Base-by-base conservation (phyloP, 2,888 invertebrate genomes). In the Lochmaea crataegi region DNA sequence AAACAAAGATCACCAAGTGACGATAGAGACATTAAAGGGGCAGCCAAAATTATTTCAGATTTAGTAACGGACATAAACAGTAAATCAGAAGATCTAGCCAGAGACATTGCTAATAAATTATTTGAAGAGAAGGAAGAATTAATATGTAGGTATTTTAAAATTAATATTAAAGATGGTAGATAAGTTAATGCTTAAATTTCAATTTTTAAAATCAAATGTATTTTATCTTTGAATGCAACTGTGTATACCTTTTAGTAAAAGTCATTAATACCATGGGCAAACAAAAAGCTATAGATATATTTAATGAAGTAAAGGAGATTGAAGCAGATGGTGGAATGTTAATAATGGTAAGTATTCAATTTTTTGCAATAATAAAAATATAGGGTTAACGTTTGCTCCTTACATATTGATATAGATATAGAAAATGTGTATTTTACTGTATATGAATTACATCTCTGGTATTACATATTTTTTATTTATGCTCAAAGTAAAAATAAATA, bases 251-350 rank as follows among this genome's bases (percentile, higher is more conserved):
- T 88, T 53, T 85, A 94, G 94, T 89, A 77, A 91, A 91, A 80
- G 91, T 94, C 78, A 91, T 96, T 22, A 88, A 91, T 81, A 89
- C 91, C 38, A 85, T 94, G 78, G 96, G 96, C 45, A 91, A 91
- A 78, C 90, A 91, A 77, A 91, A 93, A 83, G 92, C 94, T 7
- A 89, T 95, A 75, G 90, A 92, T 80, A 87, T 96, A 67, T 94
- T 93, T 82, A 90, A 92, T 81, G 92, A 94, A 87, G 95, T 95
- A n/a, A 93, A 93, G 84, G 90, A 91, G 80, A 90, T 95, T 69
- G 96, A 96, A 87, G 91, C 91, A 75, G 91, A 92, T 79, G 96
- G 96, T 26, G 96, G 96, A n/a, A 93, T 96, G 93, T 88, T 94
- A 84, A 92, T 94, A 65, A 91, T 93, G 91, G 94, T 93, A 86